These are phyloP conservation scores for Tinea semifulvella DNA, from an alignment of 2,888 invertebrate species.

Conservation along the genomic window DNA sequence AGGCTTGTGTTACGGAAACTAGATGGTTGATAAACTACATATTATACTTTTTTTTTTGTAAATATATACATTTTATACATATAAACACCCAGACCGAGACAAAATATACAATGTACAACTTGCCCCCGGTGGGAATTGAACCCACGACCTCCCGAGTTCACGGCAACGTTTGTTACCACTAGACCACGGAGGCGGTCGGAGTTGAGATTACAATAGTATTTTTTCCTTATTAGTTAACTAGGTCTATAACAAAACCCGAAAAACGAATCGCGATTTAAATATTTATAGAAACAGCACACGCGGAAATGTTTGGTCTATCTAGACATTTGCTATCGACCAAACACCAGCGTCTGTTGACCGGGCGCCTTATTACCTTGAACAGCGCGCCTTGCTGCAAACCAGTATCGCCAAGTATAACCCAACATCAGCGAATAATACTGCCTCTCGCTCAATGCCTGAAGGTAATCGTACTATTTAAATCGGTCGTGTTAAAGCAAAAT, in stretches of 20 bases:
- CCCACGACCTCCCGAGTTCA: too few species aligned
- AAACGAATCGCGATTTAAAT: slow-evolving; percentile 20
- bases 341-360: slow-evolving; percentile 56
- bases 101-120: too few species aligned
- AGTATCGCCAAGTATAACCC: slow-evolving; percentile 36
- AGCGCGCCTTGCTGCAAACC: slow-evolving; percentile 41
- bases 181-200: too few species aligned
- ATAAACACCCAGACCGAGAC: too few species aligned
- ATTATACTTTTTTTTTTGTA: too few species aligned
- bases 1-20: too few species aligned
- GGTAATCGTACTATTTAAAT: slow-evolving; percentile 26
- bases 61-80: too few species aligned
- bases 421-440: slow-evolving; percentile 29
- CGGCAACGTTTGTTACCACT: too few species aligned
- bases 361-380: slow-evolving; percentile 47
- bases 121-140: too few species aligned
- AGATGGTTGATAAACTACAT: too few species aligned
- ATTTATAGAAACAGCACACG: slow-evolving; percentile 43
- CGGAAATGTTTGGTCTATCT: slow-evolving; percentile 54
- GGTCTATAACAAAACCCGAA: slow-evolving; percentile 19
- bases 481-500: slow-evolving; percentile 42
- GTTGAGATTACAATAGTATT: too few species aligned
- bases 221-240: too few species aligned
- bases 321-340: slow-evolving; percentile 34
- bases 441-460: slow-evolving; percentile 27